These are phyloP conservation scores for Melipona beecheii DNA, from an alignment of 2,888 invertebrate genomes.

Conservation along the genomic window DNA sequence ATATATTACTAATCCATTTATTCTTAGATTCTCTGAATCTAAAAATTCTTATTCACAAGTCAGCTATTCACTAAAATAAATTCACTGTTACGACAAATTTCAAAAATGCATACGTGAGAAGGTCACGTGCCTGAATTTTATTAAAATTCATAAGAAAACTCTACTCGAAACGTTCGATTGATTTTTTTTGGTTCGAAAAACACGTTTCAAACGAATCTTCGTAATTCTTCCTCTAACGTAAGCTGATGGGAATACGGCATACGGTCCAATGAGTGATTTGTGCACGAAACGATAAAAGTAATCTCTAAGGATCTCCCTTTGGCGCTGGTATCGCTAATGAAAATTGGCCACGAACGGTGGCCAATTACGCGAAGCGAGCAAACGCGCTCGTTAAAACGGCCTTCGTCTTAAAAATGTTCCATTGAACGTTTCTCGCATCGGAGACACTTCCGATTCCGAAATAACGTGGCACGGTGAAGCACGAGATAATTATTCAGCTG, in stretches of 20 bases:
- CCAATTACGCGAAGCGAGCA: conserved; percentile 65
- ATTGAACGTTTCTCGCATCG: conserved; percentile 65
- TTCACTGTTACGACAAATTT: background rate
- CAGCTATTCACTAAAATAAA: background rate
- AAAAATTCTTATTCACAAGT: background rate
- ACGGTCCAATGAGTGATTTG: conserved; percentile 7
- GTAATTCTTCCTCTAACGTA: conserved; percentile 6
- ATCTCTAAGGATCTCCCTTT: conserved; percentile 24
- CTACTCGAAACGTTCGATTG: background rate
- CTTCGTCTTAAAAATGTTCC: conserved; percentile 66
- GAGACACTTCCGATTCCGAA: conserved; percentile 72
- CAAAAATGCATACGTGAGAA: background rate
- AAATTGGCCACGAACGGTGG: conserved; percentile 60
- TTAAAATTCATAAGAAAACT: background rate
- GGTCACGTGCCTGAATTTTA: background rate
- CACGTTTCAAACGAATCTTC: background rate
- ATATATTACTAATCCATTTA: too few relatives aligned
- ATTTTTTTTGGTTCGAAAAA: background rate
- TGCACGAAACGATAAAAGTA: conserved; percentile 22
- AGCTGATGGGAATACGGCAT: conserved; percentile 5
- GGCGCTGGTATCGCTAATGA: conserved; percentile 59
- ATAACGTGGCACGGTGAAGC: conserved; percentile 66
- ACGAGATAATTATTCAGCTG: conserved; percentile 67
- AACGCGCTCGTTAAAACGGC: conserved; percentile 58
- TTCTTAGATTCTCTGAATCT: too few relatives aligned